Percentiles rank a stretch among this genome's conserved stretches.
Evolutionary conservation across 2,888 invertebrate species (phyloP).

Genomic region (Drosophila paucipuncta): DNA sequence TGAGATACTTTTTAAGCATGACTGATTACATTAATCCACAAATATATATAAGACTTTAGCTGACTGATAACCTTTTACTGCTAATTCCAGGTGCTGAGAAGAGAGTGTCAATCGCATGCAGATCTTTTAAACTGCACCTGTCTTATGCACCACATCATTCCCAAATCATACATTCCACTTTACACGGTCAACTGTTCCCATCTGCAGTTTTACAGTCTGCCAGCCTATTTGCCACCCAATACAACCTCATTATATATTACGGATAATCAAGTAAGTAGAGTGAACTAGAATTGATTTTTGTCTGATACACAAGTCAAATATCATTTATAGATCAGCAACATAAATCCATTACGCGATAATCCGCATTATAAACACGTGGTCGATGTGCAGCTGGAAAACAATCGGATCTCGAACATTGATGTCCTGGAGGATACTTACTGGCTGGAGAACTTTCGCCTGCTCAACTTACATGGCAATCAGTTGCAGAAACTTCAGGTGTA

Average conservation of each 20-base stretch:
- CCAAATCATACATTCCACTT: slow-evolving; percentile 81
- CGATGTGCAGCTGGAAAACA: slow-evolving; percentile 92
- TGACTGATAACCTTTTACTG: not conserved
- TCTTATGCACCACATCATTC: slow-evolving; percentile 83
- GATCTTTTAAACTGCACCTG: slow-evolving; percentile 84
- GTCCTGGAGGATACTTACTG: slow-evolving; percentile 92
- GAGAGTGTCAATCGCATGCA: slow-evolving; percentile 80
- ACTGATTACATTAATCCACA: too few species aligned
- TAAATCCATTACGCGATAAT: slow-evolving; percentile 89
- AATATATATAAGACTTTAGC: not conserved
- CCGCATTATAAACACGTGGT: slow-evolving; percentile 89
- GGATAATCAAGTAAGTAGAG: slow-evolving; percentile 79
- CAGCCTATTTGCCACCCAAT: slow-evolving; percentile 83
- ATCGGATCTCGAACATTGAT: slow-evolving; percentile 89
- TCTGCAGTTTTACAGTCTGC: slow-evolving; percentile 80
- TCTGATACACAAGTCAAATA: not conserved
- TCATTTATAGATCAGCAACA: slow-evolving; percentile 88
- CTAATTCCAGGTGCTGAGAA: slow-evolving; percentile 24
- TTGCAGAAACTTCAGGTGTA: slow-evolving; percentile 92
- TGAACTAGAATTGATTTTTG: too few species aligned
- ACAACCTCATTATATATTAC: slow-evolving; percentile 83
- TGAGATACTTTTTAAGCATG: too few species aligned
- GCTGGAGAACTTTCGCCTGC: slow-evolving; percentile 91
- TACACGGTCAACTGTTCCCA: slow-evolving; percentile 84
- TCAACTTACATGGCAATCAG: slow-evolving; percentile 91